Evolutionary conservation across 2,797 vertebrate genomes (phyloP).

Genomic region (Malurus leucopterus): DNA sequence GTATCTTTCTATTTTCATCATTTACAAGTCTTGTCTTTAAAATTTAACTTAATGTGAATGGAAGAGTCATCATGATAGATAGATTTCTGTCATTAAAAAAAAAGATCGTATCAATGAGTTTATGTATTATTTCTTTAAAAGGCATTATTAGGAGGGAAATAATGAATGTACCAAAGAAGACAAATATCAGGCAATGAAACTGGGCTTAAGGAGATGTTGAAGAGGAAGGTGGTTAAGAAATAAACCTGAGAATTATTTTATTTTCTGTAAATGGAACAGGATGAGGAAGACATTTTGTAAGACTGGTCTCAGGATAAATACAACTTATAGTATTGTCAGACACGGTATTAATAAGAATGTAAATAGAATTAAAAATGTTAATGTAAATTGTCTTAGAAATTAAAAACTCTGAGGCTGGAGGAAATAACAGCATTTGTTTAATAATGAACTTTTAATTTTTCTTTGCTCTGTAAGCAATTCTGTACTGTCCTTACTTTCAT

Average conservation of each 20-base stretch:
- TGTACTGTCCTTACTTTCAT: neutral
- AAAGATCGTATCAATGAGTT: neutral
- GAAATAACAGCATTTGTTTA: neutral
- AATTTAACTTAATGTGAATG: neutral
- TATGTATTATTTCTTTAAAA: neutral
- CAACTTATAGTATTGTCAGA: neutral
- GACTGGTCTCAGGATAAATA: neutral
- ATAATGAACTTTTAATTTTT: neutral
- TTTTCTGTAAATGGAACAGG: neutral
- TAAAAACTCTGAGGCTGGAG: neutral
- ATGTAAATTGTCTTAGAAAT: neutral
- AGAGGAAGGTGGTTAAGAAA: neutral
- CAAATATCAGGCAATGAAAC: neutral
- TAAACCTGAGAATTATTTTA: neutral
- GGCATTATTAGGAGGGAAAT: neutral
- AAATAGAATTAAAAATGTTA: neutral
- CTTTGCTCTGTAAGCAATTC: neutral
- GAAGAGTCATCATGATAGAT: neutral
- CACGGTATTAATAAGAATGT: neutral
- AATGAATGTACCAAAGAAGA: neutral
- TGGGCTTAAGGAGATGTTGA: neutral
- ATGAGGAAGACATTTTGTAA: neutral
- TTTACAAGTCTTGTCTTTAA: neutral
- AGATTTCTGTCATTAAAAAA: neutral
- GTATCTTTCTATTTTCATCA: neutral